phyloP scores from a whole-genome alignment of 2,888 invertebrate genomes.

The Cephus nigrinus region DNA sequence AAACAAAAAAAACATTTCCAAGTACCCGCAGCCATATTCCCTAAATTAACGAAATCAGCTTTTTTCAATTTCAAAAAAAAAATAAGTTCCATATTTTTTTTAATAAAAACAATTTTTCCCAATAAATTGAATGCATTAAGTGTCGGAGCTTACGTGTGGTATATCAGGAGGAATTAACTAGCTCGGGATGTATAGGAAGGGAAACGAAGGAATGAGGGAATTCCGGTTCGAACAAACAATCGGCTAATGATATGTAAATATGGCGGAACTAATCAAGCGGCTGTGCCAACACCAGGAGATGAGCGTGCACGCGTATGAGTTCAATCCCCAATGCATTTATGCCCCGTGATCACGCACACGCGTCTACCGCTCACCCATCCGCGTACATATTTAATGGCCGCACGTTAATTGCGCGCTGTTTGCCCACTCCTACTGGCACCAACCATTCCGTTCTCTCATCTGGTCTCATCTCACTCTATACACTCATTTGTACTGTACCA shows the following conservation, averaged over 20 bases:
- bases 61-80: no score
- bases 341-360: constrained; percentile 37
- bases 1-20: no score
- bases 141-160: no score
- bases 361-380: constrained; percentile 34
- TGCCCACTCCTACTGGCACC: constrained; percentile 50
- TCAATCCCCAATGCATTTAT: constrained; percentile 58
- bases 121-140: no score
- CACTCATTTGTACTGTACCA: no score
- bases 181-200: no score
- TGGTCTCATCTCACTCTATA: constrained; percentile 27
- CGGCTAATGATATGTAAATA: constrained; percentile 66
- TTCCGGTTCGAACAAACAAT: constrained; percentile 61
- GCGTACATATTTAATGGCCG: constrained; percentile 62
- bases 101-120: no score
- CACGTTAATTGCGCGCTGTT: constrained; percentile 62
- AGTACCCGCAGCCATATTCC: no score
- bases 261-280: constrained; percentile 64
- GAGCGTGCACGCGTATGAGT: constrained; percentile 46
- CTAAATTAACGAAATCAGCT: no score
- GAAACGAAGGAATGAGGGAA: constrained; percentile 41
- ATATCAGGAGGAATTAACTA: no score
- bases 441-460: constrained; percentile 29
- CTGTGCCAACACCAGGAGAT: constrained; percentile 61
- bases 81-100: no score